phyloP scores from a whole-genome alignment of 1,140 invertebrate genomes.

The Diorhabda sublineata region DNA sequence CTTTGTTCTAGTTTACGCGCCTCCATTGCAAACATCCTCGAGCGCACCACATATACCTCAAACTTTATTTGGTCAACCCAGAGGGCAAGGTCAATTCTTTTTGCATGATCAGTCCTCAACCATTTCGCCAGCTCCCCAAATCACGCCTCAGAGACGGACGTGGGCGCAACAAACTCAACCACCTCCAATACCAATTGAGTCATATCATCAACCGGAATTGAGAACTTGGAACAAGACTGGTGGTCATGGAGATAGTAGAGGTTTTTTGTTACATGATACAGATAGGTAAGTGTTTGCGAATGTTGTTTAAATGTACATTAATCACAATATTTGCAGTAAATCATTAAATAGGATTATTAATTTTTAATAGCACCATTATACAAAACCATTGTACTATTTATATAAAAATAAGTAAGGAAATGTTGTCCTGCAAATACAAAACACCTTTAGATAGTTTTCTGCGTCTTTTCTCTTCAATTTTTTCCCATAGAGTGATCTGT shows the following conservation, averaged over 20 bases:
- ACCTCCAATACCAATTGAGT: conserved; percentile 47
- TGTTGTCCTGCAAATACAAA: too few species aligned
- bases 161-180: conserved; percentile 67
- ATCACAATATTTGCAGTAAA: too few species aligned
- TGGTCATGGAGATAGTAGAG: conserved; percentile 23
- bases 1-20: conserved; percentile 24
- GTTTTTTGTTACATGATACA: conserved; percentile 43
- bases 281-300: conserved; percentile 28
- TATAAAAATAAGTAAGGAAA: too few species aligned
- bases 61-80: conserved; percentile 40
- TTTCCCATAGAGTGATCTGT: too few species aligned
- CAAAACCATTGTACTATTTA: too few species aligned
- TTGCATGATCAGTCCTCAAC: conserved; percentile 59
- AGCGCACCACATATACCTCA: conserved; percentile 47
- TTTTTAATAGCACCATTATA: too few species aligned
- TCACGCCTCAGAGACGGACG: conserved; percentile 60
- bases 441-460: too few species aligned
- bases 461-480: too few species aligned
- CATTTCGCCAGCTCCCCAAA: conserved; percentile 53
- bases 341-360: too few species aligned
- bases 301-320: not conserved
- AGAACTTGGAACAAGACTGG: conserved; percentile 46
- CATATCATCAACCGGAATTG: conserved; percentile 48
- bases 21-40: conserved; percentile 39
- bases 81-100: conserved; percentile 62